Evolutionary conservation across 1,140 invertebrate genomes (phyloP), one percentile per base, ranked within the genome.

Genomic region (Drosophila tani): DNA sequence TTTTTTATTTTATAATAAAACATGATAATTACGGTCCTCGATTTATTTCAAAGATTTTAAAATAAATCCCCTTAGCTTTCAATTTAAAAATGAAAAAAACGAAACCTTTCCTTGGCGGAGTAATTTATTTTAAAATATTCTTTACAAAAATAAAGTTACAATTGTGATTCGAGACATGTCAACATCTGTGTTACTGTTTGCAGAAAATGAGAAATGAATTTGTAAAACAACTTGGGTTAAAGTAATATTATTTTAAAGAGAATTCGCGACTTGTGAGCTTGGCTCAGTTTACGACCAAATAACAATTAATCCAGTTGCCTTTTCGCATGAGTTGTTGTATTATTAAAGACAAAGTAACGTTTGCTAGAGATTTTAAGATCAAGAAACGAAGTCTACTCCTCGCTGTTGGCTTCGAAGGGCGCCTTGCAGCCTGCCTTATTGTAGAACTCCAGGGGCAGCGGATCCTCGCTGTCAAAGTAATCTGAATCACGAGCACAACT

Each of bases 401-500:
- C 24, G 8, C 0, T 11, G 24, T 29, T 12, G 6, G 11, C 55
- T 9, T 68, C 45, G 27, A 91, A 91, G 11, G 88, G 87, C 4
- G 91, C 91, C 41, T 77, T 74, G 64, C 73, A 91, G 2, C 82
- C 87, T 6, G 77, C 91, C 63, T 74, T 79, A 3, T 85, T 53
- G 43, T 92, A 92, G 29, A 91, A 92, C 12, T 80, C 82, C 38
- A 70, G n/a, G 0, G 86, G 78, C 15, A 75, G 5, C 5, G 79
- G 70, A 47, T 92, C 82, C 0, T 74, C 59, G 12, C 15, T 55
- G 14, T 86, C 80, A 56, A 81, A 91, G 55, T 66, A 84, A 49
- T 92, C 91, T 0, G 91, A 92, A 32, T 92, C 91, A 2, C 82
- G 76, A 0, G 70, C 57, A 46, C 87, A 92, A 29, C 80, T 75